phyloP scores from a whole-genome alignment of 2,888 invertebrate species.

The Tetragonisca angustula region DNA sequence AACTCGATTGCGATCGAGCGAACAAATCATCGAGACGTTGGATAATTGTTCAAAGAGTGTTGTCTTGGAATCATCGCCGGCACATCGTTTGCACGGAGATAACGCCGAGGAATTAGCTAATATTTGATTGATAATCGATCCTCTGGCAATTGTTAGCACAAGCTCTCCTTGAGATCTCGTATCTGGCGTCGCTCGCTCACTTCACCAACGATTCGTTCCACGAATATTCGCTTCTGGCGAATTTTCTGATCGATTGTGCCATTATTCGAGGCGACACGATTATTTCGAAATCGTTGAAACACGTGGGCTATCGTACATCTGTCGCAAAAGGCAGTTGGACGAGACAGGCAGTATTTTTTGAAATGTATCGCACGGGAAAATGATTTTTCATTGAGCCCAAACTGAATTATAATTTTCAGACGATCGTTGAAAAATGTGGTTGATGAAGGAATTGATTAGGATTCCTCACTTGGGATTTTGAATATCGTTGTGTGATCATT shows the following conservation, averaged over 20 bases:
- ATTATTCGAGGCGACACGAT: neutral
- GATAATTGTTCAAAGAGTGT: neutral
- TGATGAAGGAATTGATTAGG: neutral
- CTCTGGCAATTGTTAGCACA: neutral
- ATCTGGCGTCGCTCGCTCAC: slow-evolving; percentile 19
- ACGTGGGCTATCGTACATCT: neutral
- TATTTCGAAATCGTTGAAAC: neutral
- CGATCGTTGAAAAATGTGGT: neutral
- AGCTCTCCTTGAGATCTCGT: neutral
- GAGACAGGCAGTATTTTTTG: neutral
- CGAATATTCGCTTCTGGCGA: neutral
- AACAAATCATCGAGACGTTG: neutral
- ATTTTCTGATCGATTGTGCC: neutral
- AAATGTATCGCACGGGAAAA: neutral
- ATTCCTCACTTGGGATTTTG: neutral
- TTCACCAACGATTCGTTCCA: neutral
- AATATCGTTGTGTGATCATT: neutral
- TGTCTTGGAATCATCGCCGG: neutral
- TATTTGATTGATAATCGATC: slow-evolving; percentile 26
- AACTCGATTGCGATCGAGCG: no score
- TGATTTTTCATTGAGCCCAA: neutral
- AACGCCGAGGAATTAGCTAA: slow-evolving; percentile 8
- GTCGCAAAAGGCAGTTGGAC: neutral
- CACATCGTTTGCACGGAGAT: slow-evolving; percentile 3
- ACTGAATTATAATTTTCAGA: no score